A percentile compares a stretch with the other conserved stretches of the same genome.
Evolutionary conservation across 1,140 invertebrate species (phyloP).

Genomic region (Latrodectus geometricus): DNA sequence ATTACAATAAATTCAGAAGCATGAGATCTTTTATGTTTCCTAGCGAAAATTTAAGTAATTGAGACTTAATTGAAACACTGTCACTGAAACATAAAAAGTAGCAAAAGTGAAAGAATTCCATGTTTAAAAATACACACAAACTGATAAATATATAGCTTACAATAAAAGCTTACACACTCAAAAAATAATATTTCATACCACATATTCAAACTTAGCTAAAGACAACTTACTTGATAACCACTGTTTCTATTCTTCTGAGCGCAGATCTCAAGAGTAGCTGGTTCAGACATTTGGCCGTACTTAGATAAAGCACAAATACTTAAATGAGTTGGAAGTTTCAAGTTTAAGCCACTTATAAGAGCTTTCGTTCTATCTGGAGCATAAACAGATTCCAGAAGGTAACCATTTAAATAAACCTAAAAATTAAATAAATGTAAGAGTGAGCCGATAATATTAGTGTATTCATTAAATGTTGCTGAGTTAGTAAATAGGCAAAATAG

Average conservation of each 20-base stretch:
- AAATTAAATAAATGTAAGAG: not conserved
- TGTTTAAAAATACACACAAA: too few relatives aligned
- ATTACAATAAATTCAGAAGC: too few relatives aligned
- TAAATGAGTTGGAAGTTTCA: conserved; percentile 24
- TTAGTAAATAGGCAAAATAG: not conserved
- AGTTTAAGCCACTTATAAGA: conserved; percentile 43
- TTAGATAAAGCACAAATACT: conserved; percentile 46
- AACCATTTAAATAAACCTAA: conserved; percentile 42
- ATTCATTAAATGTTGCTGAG: too few relatives aligned
- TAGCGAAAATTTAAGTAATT: too few relatives aligned
- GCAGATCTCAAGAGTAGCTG: conserved; percentile 19
- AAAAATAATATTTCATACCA: too few relatives aligned
- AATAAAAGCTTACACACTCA: too few relatives aligned
- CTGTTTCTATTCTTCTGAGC: not conserved
- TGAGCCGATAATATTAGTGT: too few relatives aligned
- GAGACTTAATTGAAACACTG: too few relatives aligned
- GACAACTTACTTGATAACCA: not conserved
- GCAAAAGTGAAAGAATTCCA: too few relatives aligned
- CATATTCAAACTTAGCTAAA: not conserved
- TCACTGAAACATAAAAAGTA: too few relatives aligned
- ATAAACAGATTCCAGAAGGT: conserved; percentile 46
- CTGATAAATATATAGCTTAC: too few relatives aligned
- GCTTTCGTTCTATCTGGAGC: conserved; percentile 51
- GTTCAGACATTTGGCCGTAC: conserved; percentile 57
- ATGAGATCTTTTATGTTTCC: too few relatives aligned